Evolutionary conservation across 2,888 invertebrate genomes (phyloP).

Genomic region (Drepanosiphum platanoidis): DNA sequence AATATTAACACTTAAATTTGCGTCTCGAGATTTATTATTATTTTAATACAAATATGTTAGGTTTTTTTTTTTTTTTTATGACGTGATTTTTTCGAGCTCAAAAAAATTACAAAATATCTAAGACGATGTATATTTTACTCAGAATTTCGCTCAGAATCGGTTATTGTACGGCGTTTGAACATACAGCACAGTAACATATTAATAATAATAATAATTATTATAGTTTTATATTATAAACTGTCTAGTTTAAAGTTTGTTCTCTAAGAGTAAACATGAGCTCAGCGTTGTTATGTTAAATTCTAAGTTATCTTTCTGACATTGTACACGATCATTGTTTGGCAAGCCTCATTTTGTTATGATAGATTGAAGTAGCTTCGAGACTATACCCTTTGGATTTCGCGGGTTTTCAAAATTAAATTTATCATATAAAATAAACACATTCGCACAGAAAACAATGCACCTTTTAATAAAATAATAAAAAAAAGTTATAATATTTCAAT

Average conservation of each 20-base stretch:
- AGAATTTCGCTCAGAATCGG: too few relatives aligned
- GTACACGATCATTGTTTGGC: background rate
- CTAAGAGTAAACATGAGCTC: background rate
- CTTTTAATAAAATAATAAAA: constrained; percentile 4
- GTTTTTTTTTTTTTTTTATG: too few relatives aligned
- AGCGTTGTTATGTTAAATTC: constrained; percentile 5
- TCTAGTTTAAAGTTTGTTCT: constrained; percentile 4
- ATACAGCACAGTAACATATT: background rate
- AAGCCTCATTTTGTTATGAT: constrained; percentile 19
- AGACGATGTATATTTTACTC: too few relatives aligned
- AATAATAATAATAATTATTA: background rate
- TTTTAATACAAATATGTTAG: background rate
- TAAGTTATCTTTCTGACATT: background rate
- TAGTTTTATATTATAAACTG: background rate
- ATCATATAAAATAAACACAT: background rate
- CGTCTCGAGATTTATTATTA: background rate
- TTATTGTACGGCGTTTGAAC: background rate
- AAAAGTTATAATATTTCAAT: background rate
- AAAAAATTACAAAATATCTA: too few relatives aligned
- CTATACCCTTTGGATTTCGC: background rate
- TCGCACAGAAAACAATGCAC: background rate
- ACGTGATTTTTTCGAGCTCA: too few relatives aligned
- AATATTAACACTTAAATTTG: background rate
- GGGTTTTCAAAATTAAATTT: background rate
- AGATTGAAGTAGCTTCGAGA: background rate